Evolutionary conservation across 2,797 vertebrate species (phyloP).

Genomic region (Pantherophis vulpinus): DNA sequence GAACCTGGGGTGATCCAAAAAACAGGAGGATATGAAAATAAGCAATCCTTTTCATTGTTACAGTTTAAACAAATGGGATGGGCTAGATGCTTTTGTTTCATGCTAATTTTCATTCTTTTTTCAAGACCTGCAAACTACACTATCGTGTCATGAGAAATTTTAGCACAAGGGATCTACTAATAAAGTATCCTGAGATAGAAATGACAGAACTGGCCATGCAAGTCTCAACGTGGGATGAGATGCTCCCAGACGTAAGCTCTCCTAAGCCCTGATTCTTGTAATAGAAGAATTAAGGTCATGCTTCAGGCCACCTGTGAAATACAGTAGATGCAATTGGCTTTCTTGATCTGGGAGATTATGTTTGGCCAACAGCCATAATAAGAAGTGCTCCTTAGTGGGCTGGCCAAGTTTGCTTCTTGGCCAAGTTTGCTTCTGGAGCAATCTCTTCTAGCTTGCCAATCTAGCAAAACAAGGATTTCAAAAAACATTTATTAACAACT

Average conservation of each 20-base stretch:
- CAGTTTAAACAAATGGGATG: not conserved
- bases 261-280: not conserved
- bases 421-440: constrained; percentile 29
- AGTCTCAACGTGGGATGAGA: not conserved
- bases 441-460: constrained; percentile 20
- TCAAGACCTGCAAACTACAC: not conserved
- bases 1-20: not conserved
- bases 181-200: not conserved
- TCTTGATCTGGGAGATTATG: not conserved
- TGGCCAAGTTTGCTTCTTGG: constrained; percentile 27
- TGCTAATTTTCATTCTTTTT: not conserved
- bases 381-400: not conserved
- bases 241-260: not conserved
- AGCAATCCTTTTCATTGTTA: not conserved
- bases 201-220: not conserved
- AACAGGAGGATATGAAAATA: not conserved
- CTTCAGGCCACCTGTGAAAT: not conserved
- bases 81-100: not conserved
- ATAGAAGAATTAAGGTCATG: not conserved
- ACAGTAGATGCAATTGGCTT: not conserved
- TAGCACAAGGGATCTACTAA: not conserved
- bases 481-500: constrained; percentile 10
- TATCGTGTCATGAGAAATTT: not conserved
- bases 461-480: constrained; percentile 1
- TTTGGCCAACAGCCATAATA: constrained; percentile 13